Base-by-base conservation (phyloP, 2,888 invertebrate genomes). In the Aethes cnicana region DNA sequence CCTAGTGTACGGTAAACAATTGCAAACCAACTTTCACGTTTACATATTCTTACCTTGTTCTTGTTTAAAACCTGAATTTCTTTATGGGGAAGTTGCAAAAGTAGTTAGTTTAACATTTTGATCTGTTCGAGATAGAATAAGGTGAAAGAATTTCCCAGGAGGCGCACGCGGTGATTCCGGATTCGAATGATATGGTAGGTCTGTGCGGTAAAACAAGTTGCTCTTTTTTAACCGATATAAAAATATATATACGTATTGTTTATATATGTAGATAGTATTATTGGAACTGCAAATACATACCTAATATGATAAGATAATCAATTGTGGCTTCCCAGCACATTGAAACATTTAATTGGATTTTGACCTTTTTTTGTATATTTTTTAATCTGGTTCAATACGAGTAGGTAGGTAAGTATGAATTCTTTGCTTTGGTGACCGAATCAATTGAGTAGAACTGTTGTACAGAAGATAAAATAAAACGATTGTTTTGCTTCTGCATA, bases 1-100 rank as follows among this genome's bases (percentile, higher is more conserved):
- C 78, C 77, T 70, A 72, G 77, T 77, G 78, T 63, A 60, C 61
- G 61, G 68, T 77, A 77, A 77, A 76, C 73, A 73, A 72, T 66
- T 70, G 66, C 63, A 69, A 72, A 64, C 62, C 63, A 59, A 58
- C 61, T 68, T 72, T 66, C 58, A 61, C 67, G 72, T 76, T 75
- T 74, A 74, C 62, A 62, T 57, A 62, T 58, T 64, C 61, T 63
- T 62, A 58, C 53, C n/a, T 30, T 58, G 64, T 39, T 28, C 12
- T 50, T 43, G 8, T 48, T 33, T 9, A 21, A 28, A 25, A 25
- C 14, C n/a, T 12, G 28, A 50, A 44, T 44, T 3, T 32, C 18
- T 32, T 32, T 32, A n/a, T 20, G 6, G 23, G n/a, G 1, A 44
- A 16, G 7, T 23, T 5, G 18, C 37, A 20, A 44, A 37, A 32